Base-by-base conservation (phyloP, 2,888 invertebrate genomes). In the Mylabris sibirica region DNA sequence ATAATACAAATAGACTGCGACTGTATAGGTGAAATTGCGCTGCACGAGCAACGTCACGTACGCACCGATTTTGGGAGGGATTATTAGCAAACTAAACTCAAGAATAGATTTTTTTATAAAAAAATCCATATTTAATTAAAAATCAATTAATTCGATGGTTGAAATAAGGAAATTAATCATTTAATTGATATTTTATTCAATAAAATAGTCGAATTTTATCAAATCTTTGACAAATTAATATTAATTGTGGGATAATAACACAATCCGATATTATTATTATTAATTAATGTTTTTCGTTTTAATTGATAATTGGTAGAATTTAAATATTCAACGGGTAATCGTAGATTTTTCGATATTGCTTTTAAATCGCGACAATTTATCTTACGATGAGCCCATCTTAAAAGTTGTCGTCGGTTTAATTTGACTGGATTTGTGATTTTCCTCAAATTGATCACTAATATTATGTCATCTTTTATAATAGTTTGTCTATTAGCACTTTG, bases 21-120 rank as follows among this genome's bases (percentile, higher is more conserved):
- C 20, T 49, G 2, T 0, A 17, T 1, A 49, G 44, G 49, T 49
- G 20, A 49, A 49, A 49, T 49, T 49, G 49, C 49, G 20, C 20
- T 49, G 3, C 49, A 49, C 49, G 49, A 49, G 20, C 20, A 49
- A 49, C 49, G 49, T 49, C 49, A 49, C 49, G 49, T 49, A 49
- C 49, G 49, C 49, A 49, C 49, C 20, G 11, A 11, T 20, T 49
- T 49, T 49, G 8, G 44, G 2, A 20, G 44, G 44, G 9, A 20
- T 20, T 5, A 49, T 49, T 49, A 20, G 44, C 44, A 49, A 49
- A 49, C 17, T 6, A 49, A 49, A 49, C 17, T 6, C 17, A 2
- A 49, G 44, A 49, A 2, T 49, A n/a, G n/a, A n/a, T 30, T 30
- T 30, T 30, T 30, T 30, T 26, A 26, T 3, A 5, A 26, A 26